Base-by-base conservation (phyloP, 2,113 vertebrate species). In the Callocephalon fimbriatum region DNA sequence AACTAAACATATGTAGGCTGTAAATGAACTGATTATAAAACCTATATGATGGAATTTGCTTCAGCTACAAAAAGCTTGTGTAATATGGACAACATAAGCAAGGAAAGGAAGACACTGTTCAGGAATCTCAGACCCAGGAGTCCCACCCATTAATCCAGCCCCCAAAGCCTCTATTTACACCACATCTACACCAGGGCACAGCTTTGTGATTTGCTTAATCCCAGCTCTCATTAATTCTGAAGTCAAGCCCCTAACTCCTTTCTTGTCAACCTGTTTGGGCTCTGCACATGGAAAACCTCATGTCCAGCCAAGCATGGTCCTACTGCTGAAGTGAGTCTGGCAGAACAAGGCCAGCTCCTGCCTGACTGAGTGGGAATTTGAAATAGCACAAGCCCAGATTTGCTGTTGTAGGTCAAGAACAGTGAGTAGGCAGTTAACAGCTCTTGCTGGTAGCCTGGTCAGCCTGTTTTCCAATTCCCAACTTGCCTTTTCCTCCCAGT, bases 1-100 rank as follows among this genome's bases (percentile, higher is more conserved):
- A 95, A 80, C 47, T 26, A 88, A 94, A 74, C 45, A 81, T 82
- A 59, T 90, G 26, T 8, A 67, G 50, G 32, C 45, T 86, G 21
- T 80, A 86, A 88, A 86, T 20, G 16, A 83, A 71, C 21, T 61
- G 48, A 83, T 71, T 83, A 83, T 17, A 79, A 96, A 96, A 87
- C 51, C 47, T 68, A 89, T 53, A 78, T 31, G 37, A 72, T 11
- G 26, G 59, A 91, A 92, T 88, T 70, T 67, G 42, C 72, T 59
- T 71, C 67, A 77, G 29, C 54, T 90, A 82, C 48, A 92, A 90
- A 93, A 79, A 58, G 6, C 29, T 70, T 70, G n/a, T 25, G 19
- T 83, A 67, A 86, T 65, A 72, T 4, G 12, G 48, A 75, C 22
- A 84, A 58, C 0, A 0, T 50, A 70, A 95, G 25, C 2, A 10